phyloP scores from a whole-genome alignment of 2,113 vertebrate genomes.

The Coptodon rendalli region DNA sequence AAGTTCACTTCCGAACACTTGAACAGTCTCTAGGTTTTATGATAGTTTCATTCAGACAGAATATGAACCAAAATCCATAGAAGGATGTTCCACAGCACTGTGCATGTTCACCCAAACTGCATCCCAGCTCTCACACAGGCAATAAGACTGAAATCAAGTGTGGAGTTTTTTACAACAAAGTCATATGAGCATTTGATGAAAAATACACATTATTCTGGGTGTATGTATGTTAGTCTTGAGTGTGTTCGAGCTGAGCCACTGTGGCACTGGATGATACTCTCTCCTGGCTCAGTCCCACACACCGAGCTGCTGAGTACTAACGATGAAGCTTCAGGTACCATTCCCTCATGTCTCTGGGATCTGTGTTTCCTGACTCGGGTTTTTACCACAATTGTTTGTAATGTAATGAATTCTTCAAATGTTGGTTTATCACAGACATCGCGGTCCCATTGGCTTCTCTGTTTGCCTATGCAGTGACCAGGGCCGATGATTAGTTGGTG shows the following conservation, averaged over 20 bases:
- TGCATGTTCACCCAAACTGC: neutral
- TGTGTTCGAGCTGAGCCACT: neutral
- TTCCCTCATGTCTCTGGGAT: neutral
- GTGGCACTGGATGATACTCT: neutral
- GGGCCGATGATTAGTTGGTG: neutral
- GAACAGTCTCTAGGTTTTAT: neutral
- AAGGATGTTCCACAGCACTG: neutral
- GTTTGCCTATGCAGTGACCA: neutral
- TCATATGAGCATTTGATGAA: neutral
- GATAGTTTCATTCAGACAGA: neutral
- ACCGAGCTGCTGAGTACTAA: neutral
- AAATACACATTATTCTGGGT: neutral
- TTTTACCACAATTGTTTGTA: neutral
- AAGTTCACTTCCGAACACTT: neutral
- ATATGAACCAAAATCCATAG: neutral
- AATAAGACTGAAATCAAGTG: neutral
- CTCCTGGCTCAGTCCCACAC: neutral
- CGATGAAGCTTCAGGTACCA: neutral
- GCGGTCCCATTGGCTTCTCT: too few relatives aligned
- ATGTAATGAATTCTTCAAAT: neutral
- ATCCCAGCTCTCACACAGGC: neutral
- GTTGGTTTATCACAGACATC: neutral
- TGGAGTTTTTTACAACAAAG: neutral
- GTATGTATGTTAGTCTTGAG: neutral
- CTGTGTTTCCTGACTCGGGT: neutral